Evolutionary conservation across 2,888 invertebrate species (phyloP), one percentile per base, ranked within the genome.

Genomic region (Dilophus febrilis): DNA sequence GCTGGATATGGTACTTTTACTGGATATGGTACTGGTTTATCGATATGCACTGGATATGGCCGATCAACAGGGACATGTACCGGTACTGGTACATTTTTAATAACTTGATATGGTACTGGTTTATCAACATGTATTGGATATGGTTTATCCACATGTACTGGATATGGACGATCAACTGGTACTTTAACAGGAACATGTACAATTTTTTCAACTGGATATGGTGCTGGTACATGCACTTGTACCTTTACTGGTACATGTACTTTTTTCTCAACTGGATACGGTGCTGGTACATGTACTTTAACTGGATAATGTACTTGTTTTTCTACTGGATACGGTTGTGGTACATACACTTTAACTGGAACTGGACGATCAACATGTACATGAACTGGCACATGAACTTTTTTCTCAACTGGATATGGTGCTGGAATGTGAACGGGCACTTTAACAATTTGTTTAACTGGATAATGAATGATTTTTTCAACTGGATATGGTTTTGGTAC

Each of bases 361-460:
- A 82, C 82, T 51, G 79, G 80, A 51, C 74, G 71, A 51, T 82
- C 82, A 46, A 82, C 74, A 54, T 77, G 77, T 27, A 78, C 72
- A 56, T 66, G 76, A 35, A 79, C 77, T 49, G 81, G 74, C 45
- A 79, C 77, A 54, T 78, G 81, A 37, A 84, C 75, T 65, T 71
- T 71, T 65, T 78, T 79, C 58, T 78, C 78, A 49, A 79, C 34
- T 53, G 82, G 82, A 65, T 82, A 82, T 50, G 80, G 80, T 50
- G 72, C 70, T 49, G 82, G 80, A 44, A 82, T 73, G 53, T 81
- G 79, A 44, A 79, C 76, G 47, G 81, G 80, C 42, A 83, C 81
- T 58, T 82, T 81, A 38, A 84, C 75, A 64, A 71, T 71, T 60
- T 81, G 81, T 66, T 80, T 80, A 47, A 82, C 80, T 51, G 78